Conservation (phyloP, 2,888 invertebrate genomes). For the Brassicogethes aeneus region DNA sequence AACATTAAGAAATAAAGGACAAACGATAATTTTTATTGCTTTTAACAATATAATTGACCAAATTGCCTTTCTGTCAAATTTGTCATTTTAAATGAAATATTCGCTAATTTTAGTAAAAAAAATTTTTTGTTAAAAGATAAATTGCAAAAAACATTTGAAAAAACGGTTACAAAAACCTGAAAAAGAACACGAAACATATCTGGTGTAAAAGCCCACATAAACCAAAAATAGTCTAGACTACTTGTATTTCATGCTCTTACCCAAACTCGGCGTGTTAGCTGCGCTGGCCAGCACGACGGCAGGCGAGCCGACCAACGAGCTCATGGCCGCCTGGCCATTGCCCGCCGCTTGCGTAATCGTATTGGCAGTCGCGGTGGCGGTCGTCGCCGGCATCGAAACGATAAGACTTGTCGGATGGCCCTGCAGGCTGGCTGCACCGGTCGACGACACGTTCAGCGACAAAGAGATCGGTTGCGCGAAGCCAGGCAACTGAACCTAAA, state of each 20-base stretch:
- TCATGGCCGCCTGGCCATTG: constrained; percentile 13
- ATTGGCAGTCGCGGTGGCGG: constrained; percentile 37
- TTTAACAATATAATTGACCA: no score
- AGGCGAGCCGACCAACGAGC: constrained; percentile 26
- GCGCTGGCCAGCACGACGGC: constrained; percentile 34
- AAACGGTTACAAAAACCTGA: no score
- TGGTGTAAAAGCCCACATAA: no score
- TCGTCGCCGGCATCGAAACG: constrained; percentile 37
- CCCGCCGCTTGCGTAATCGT: constrained; percentile 28
- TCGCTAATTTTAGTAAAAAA: no score
- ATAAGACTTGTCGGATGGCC: constrained; percentile 37
- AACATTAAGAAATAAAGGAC: no score
- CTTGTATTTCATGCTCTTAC: constrained; percentile 19
- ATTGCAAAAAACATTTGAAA: no score
- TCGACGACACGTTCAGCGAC: constrained; percentile 63
- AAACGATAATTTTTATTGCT: no score
- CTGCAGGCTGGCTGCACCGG: constrained; percentile 43
- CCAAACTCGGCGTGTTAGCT: constrained; percentile 33
- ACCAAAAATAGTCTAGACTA: background rate
- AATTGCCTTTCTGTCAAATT: no score
- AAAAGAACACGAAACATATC: no score
- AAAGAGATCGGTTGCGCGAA: constrained; percentile 79
- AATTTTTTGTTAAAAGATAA: no score
- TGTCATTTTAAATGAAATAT: no score
- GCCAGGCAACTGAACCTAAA: constrained; percentile 67